A percentile compares a stretch with the other conserved stretches of the same genome.
These are phyloP conservation scores for Bellardia pandia DNA, from an alignment of 2,888 invertebrate genomes.

Conservation along the genomic window DNA sequence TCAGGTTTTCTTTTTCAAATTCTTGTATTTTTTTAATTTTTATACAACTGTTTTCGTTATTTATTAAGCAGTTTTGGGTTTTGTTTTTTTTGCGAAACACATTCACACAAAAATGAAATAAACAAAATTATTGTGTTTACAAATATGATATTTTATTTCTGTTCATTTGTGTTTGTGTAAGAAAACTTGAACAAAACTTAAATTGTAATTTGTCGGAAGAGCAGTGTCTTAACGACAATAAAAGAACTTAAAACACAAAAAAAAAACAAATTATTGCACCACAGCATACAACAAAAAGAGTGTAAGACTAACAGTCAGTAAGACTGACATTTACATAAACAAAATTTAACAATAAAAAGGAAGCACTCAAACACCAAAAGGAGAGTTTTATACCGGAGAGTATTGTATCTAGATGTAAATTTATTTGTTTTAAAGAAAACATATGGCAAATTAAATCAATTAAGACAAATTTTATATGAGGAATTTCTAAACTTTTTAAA, in stretches of 20 bases:
- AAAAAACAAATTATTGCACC: background rate
- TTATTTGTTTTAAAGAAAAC: background rate
- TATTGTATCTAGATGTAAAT: background rate
- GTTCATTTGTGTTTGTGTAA: conserved; percentile 77
- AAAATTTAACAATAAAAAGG: background rate
- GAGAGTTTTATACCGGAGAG: background rate
- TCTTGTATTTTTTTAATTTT: background rate
- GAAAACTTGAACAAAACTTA: conserved; percentile 71
- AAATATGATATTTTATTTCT: conserved; percentile 80
- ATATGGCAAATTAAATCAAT: too few species aligned
- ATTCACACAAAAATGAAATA: conserved; percentile 23
- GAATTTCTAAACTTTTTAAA: too few species aligned
- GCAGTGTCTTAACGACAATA: conserved; percentile 16
- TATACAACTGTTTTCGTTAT: conserved; percentile 15
- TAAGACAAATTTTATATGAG: too few species aligned
- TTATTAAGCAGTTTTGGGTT: conserved; percentile 7
- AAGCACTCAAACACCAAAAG: background rate
- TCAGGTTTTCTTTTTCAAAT: background rate
- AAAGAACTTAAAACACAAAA: background rate
- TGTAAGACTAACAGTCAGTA: background rate
- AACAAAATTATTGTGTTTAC: conserved; percentile 36
- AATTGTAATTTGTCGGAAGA: conserved; percentile 77
- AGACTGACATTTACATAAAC: background rate
- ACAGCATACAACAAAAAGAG: background rate
- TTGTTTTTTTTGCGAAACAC: background rate